These are phyloP conservation scores for Hyperoplus lanceolatus DNA, from an alignment of 2,797 vertebrate species.

Conservation along the genomic window DNA sequence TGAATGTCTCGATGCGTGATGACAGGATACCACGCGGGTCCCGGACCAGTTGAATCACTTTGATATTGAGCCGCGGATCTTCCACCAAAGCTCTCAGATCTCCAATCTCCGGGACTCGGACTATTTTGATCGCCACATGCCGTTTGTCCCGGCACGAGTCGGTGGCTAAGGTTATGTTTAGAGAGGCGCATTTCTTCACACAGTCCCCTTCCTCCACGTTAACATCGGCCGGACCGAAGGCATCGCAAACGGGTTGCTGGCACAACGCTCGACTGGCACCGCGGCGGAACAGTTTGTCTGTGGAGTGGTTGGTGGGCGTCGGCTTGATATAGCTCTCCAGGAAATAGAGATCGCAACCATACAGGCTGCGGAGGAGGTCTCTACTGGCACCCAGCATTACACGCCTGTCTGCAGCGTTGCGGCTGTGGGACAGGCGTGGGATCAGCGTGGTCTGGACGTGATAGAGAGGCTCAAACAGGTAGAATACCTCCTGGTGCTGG, in stretches of 20 bases:
- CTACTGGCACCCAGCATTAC: slow-evolving; percentile 94
- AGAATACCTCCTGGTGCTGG: slow-evolving; percentile 96
- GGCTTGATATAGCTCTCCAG: slow-evolving; percentile 96
- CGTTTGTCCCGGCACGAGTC: slow-evolving; percentile 90
- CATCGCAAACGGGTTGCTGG: slow-evolving; percentile 90
- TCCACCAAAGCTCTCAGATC: slow-evolving; percentile 93
- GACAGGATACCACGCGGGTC: slow-evolving; percentile 95
- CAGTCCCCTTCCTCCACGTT: slow-evolving; percentile 95
- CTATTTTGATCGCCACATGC: slow-evolving; percentile 95
- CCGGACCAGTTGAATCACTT: slow-evolving; percentile 95
- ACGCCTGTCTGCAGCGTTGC: slow-evolving; percentile 87
- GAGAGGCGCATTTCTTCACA: slow-evolving; percentile 89
- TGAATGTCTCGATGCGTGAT: slow-evolving; percentile 94
- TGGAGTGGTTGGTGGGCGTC: slow-evolving; percentile 91
- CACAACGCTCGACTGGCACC: slow-evolving; percentile 94
- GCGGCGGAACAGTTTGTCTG: slow-evolving; percentile 91
- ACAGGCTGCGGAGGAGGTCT: slow-evolving; percentile 93
- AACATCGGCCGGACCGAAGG: slow-evolving; percentile 82
- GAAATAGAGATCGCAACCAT: slow-evolving; percentile 93
- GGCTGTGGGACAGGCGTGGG: slow-evolving; percentile 91
- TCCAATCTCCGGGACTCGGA: slow-evolving; percentile 92
- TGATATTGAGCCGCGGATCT: slow-evolving; percentile 93
- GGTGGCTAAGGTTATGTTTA: slow-evolving; percentile 92
- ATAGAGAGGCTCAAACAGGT: slow-evolving; percentile 96
- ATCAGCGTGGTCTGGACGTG: slow-evolving; percentile 94